Conservation (phyloP, 1,140 invertebrate genomes). For the Lepidotrigona ventralis region DNA sequence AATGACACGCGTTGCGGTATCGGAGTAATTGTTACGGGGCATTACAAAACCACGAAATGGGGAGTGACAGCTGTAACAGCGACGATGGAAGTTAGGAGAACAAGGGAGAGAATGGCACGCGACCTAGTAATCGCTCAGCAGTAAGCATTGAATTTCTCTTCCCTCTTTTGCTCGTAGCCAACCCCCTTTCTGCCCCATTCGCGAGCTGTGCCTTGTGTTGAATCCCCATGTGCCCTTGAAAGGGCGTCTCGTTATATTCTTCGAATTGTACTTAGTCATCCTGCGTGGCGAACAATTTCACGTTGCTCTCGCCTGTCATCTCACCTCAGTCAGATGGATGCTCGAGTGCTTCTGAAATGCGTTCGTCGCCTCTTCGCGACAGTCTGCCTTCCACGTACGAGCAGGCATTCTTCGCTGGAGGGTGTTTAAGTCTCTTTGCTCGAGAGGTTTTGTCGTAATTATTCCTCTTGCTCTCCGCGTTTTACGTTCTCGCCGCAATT, state of each 20-base stretch:
- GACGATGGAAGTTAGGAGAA: conserved; percentile 16
- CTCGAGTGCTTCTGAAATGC: background rate
- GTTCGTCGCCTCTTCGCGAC: background rate
- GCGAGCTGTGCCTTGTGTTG: background rate
- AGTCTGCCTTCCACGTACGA: background rate
- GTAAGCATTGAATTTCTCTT: conserved; percentile 63
- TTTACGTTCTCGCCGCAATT: too few relatives aligned
- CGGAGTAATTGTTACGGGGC: conserved; percentile 13
- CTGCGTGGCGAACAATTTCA: conserved; percentile 12
- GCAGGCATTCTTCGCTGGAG: background rate
- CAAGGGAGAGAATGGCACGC: conserved; percentile 60
- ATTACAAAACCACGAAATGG: conserved; percentile 24
- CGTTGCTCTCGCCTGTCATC: conserved; percentile 17
- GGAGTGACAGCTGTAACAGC: conserved; percentile 46
- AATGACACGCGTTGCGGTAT: background rate
- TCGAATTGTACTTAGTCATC: conserved; percentile 19
- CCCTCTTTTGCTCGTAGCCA: background rate
- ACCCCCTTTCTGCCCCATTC: background rate
- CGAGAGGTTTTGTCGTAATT: background rate
- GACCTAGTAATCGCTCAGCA: conserved; percentile 70
- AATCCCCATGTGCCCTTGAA: conserved; percentile 22
- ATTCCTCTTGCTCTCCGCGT: background rate
- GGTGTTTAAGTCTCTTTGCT: background rate
- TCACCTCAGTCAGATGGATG: background rate
- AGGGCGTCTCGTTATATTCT: conserved; percentile 17